Base-by-base conservation (phyloP, 2,797 vertebrate genomes). In the Gouania willdenowi region DNA sequence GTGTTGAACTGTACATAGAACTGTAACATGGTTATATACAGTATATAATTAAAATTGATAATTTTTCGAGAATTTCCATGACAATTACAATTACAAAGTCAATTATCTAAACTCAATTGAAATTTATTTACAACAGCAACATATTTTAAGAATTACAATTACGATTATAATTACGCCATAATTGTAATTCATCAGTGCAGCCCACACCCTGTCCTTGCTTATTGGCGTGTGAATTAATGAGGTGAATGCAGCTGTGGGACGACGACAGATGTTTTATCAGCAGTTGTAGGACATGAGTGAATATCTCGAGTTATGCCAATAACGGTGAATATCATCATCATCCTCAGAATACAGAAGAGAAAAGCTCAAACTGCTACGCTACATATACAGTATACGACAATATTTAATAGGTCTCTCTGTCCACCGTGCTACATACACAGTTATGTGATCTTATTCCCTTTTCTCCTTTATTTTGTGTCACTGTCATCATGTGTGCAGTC, bases 371-470 rank as follows among this genome's bases (percentile, higher is more conserved):
- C 32, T 65, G 48, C 55, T 37, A 29, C 66, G 49, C 67, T 60
- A 72, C 70, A 68, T 54, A 52, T 60, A 65, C 40, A 42, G 65
- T 74, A 75, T 77, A 54, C 52, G 60, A 65, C 40, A 42, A 65
- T 74, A 75, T 77, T 71, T 63, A n/a, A n/a, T n/a, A n/a, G 54
- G 78, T 59, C 62, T 75, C 66, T 78, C 66, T n/a, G 26, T 43
- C 36, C n/a, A 5, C 59, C 61, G 30, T 2, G 23, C 30, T 5
- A 19, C 19, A n/a, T n/a, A n/a, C 6, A 5, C 6, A 20, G 19
- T 20, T 20, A 6, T 6, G 19, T 6, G 4, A 19, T 20, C 2
- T 3, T 30, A 6, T 44, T 47, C 28, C 39, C 20, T 18, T n/a
- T 40, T 62, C 51, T 35, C 42, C 46, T 55, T 64, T 56, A 75